These are phyloP conservation scores for Lysiphlebus fabarum DNA, from an alignment of 1,140 invertebrate species.

Conservation along the genomic window DNA sequence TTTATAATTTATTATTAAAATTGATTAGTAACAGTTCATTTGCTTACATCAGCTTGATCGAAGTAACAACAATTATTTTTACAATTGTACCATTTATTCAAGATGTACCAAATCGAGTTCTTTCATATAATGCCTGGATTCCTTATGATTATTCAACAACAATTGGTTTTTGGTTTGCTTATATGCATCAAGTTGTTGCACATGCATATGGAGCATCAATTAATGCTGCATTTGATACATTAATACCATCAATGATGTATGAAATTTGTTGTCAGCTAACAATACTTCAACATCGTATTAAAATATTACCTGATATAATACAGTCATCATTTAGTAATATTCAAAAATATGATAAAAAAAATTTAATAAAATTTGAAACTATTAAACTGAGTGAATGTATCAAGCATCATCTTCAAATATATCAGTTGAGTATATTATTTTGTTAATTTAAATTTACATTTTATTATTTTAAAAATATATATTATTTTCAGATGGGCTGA, in stretches of 20 bases:
- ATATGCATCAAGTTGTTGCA: background rate
- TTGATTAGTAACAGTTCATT: background rate
- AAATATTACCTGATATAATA: background rate
- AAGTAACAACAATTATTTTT: background rate
- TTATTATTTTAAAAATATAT: no score
- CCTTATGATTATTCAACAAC: background rate
- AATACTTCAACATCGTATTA: slow-evolving; percentile 5
- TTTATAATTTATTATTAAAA: no score
- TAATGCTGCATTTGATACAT: slow-evolving; percentile 6
- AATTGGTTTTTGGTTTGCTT: background rate
- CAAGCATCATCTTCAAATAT: slow-evolving; percentile 9
- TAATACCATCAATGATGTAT: slow-evolving; percentile 10
- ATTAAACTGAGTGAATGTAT: slow-evolving; percentile 8
- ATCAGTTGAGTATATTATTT: no score
- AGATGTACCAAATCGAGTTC: background rate
- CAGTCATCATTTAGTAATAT: no score
- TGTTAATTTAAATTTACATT: no score
- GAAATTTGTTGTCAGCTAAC: slow-evolving; percentile 9
- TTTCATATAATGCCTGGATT: background rate
- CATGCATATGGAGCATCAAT: background rate
- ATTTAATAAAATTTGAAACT: background rate
- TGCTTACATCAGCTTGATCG: background rate
- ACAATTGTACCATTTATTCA: background rate
- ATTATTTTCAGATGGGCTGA: no score
- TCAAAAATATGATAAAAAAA: background rate